Conservation (phyloP, 2,888 invertebrate species). For the Euplagia quadripunctaria region DNA sequence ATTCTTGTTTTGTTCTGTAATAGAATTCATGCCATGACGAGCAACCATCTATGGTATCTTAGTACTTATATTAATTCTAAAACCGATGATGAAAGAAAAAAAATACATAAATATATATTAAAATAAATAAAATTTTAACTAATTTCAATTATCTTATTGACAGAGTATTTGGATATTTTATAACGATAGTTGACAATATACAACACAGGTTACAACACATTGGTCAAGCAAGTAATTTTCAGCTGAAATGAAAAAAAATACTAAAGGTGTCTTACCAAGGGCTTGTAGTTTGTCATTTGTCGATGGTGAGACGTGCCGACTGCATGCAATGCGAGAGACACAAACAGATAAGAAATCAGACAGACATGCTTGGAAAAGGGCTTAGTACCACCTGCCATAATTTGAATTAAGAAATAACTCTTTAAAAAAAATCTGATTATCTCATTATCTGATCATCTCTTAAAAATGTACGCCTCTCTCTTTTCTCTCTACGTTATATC, state of each 20-base stretch:
- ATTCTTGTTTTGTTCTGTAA: not conserved
- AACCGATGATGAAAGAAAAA: not conserved
- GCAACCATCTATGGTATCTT: not conserved
- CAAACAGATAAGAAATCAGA: slow-evolving; percentile 65
- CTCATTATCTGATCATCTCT: too few species aligned
- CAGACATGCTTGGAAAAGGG: slow-evolving; percentile 54
- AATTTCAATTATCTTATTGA: too few species aligned
- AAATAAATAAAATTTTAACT: too few species aligned
- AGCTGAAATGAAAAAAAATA: slow-evolving; percentile 29
- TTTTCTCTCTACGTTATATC: not conserved
- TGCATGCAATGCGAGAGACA: slow-evolving; percentile 81
- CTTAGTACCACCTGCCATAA: slow-evolving; percentile 30
- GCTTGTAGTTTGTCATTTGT: slow-evolving; percentile 83
- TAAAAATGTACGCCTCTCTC: not conserved
- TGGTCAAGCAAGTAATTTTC: slow-evolving; percentile 27
- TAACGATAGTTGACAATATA: too few species aligned
- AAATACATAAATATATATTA: too few species aligned
- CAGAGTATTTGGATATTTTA: too few species aligned
- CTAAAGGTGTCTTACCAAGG: slow-evolving; percentile 72
- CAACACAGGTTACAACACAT: slow-evolving; percentile 15
- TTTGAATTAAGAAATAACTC: slow-evolving; percentile 25
- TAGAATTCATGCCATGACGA: not conserved
- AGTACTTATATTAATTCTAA: not conserved
- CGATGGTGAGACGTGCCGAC: slow-evolving; percentile 69
- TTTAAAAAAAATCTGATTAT: not conserved